Evolutionary conservation across 2,113 vertebrate species (phyloP).

Genomic region (Callocephalon fimbriatum): DNA sequence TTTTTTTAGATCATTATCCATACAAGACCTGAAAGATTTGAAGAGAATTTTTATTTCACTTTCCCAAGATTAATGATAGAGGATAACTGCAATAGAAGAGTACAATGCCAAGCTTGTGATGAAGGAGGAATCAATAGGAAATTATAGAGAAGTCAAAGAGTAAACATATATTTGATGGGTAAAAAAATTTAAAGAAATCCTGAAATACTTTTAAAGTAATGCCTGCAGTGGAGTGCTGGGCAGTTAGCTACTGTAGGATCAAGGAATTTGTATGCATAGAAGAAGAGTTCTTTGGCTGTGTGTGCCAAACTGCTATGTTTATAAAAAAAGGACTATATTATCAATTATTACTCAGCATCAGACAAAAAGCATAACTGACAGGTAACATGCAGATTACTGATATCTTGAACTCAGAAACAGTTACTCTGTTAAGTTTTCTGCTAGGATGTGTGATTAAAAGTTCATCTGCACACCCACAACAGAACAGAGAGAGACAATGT

Average conservation of each 20-base stretch:
- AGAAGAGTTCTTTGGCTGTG: not conserved
- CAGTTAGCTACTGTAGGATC: not conserved
- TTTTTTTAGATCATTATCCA: not conserved
- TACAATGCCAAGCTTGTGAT: not conserved
- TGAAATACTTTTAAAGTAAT: not conserved
- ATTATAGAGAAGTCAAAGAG: not conserved
- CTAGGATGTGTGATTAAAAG: not conserved
- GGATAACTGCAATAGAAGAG: not conserved
- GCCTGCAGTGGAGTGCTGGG: not conserved
- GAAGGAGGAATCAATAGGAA: not conserved
- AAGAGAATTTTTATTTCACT: not conserved
- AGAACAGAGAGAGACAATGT: not conserved
- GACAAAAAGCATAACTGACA: not conserved
- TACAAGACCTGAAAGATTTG: not conserved
- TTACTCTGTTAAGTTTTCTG: not conserved
- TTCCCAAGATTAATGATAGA: not conserved
- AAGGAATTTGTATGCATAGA: not conserved
- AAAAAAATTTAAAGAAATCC: not conserved
- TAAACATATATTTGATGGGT: not conserved
- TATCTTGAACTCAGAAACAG: not conserved
- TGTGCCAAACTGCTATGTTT: not conserved
- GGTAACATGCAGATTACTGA: not conserved
- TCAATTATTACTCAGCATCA: not conserved
- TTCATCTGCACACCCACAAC: not conserved
- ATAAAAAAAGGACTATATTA: not conserved